Conservation (phyloP, 2,797 vertebrate species). For the Austrolebias charrua region DNA sequence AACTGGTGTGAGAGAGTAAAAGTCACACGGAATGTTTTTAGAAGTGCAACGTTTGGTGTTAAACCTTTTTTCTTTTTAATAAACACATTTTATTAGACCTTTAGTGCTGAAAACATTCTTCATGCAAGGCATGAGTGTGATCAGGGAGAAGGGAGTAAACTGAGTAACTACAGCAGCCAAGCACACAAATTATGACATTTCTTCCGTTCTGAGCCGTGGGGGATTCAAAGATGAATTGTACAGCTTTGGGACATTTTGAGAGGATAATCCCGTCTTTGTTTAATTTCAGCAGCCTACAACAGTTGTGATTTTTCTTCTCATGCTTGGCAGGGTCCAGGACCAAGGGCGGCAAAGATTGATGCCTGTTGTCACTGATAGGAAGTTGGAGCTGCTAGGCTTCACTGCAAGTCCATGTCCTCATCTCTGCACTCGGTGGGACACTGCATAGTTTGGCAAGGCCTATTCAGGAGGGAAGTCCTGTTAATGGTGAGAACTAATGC, state of each 20-base stretch:
- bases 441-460: constrained; percentile 88
- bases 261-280: constrained; percentile 86
- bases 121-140: constrained; percentile 2
- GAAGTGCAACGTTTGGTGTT: constrained; percentile 28
- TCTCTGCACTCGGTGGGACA: constrained; percentile 85
- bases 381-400: constrained; percentile 89
- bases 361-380: constrained; percentile 89
- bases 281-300: constrained; percentile 71
- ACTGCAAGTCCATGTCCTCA: constrained; percentile 87
- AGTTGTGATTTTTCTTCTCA: constrained; percentile 44
- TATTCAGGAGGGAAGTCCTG: constrained; percentile 86
- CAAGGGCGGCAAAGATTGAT: constrained; percentile 89
- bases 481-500: constrained; percentile 87
- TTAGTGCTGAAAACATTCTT: constrained; percentile 28
- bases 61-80: constrained; percentile 23
- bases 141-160: constrained; percentile 18
- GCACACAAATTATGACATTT: constrained; percentile 40
- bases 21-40: constrained; percentile 38
- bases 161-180: constrained; percentile 21
- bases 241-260: constrained; percentile 56
- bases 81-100: constrained; percentile 42
- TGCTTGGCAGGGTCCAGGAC: constrained; percentile 73
- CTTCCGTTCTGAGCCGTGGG: constrained; percentile 49
- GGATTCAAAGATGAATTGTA: constrained; percentile 61
- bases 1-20: constrained; percentile 58